These are phyloP conservation scores for Macquaria ambigua DNA, from an alignment of 2,113 vertebrate species.

Conservation along the genomic window DNA sequence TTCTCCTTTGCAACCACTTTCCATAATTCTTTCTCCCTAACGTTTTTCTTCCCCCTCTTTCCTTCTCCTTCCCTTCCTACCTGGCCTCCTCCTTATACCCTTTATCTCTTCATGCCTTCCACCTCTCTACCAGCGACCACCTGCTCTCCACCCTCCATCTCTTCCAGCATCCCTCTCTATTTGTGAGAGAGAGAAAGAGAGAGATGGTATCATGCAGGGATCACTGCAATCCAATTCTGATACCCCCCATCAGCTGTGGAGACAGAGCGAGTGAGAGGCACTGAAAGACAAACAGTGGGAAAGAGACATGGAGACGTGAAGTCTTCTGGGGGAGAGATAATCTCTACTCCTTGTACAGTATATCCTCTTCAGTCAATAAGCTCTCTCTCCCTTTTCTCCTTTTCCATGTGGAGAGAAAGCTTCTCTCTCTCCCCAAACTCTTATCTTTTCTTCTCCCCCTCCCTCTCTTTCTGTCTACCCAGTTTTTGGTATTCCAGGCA, in stretches of 20 bases:
- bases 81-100: background rate
- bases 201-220: conserved; percentile 34
- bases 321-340: conserved; percentile 55
- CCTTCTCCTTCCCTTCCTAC: background rate
- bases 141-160: background rate
- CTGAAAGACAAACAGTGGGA: conserved; percentile 47
- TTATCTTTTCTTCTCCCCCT: background rate
- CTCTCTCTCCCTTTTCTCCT: conserved; percentile 1
- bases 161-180: conserved; percentile 4
- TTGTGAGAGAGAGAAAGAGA: conserved; percentile 8
- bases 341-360: conserved; percentile 73
- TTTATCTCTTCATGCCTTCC: background rate
- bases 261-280: background rate
- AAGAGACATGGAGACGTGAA: conserved; percentile 30
- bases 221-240: conserved; percentile 39
- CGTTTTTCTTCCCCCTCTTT: background rate
- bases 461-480: background rate
- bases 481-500: conserved; percentile 68
- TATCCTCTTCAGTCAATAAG: conserved; percentile 75
- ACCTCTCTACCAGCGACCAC: background rate
- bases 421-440: background rate
- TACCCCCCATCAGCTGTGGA: conserved; percentile 15
- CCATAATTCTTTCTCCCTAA: background rate
- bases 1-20: background rate
- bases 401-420: conserved; percentile 13